Evolutionary conservation across 2,113 vertebrate species (phyloP), one percentile per base, ranked within the genome.

Genomic region (Myotis davidii): DNA sequence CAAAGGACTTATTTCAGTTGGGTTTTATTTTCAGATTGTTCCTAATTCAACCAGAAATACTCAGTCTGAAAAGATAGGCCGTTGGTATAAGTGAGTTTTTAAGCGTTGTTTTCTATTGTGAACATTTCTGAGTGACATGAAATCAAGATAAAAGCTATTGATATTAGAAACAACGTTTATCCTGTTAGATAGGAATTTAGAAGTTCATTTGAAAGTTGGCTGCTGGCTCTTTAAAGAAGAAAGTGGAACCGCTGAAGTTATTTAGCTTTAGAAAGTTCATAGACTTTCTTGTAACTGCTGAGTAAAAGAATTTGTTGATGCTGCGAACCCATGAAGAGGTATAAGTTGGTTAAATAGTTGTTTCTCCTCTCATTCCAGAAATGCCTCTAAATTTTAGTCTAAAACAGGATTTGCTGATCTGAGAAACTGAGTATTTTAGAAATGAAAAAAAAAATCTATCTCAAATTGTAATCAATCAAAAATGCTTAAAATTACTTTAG

Each of bases 391-490:
- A 97, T 97, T 98, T 98, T 96, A 95, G 94, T 96, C 96, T 96
- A 98, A 98, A 97, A 97, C 73, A 74, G 52, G 96, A 97, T 95
- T 95, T 97, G 97, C 95, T 96, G 96, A 97, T 98, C 78, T 95
- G 81, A 96, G 88, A 96, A 98, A 96, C 96, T 85, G 73, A 94
- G 88, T 95, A 83, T 93, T 96, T 97, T 88, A 92, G 91, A 94
- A 95, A 83, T 90, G 48, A 69, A 94, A 95, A 94, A 96, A 93
- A 95, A 96, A 82, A 83, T 9, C 45, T 89, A 70, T 96, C 90
- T 95, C 90, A 98, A 97, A 97, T 96, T 96, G 92, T 96, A 98
- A 96, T 97, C 97, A 98, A 96, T 97, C 96, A 97, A 94, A 97
- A 94, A 92, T 91, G 90, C 82, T 94, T 97, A 85, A 97, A 97